Conservation (phyloP, 2,888 invertebrate species). For the Chironomus tentans region DNA sequence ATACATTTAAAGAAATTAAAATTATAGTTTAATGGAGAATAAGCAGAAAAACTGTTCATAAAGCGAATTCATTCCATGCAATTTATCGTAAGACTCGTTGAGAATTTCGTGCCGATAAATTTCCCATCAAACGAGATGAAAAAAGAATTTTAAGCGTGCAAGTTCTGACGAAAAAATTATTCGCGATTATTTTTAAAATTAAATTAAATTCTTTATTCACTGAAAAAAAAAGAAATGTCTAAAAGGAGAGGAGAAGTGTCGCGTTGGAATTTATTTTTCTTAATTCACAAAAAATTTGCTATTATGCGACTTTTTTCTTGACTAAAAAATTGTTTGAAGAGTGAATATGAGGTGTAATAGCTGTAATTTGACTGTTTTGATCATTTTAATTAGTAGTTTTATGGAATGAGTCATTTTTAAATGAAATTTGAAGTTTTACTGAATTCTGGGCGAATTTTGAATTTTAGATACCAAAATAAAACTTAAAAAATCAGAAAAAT, state of each 20-base stretch:
- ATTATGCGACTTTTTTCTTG: neutral
- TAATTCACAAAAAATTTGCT: neutral
- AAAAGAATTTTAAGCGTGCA: neutral
- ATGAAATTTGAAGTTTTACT: too few relatives aligned
- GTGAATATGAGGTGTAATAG: too few relatives aligned
- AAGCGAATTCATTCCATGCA: neutral
- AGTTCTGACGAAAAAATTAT: neutral
- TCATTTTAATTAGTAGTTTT: neutral
- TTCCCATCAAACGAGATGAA: neutral
- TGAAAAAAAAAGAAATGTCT: neutral
- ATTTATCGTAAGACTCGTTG: neutral
- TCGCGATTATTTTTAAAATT: neutral
- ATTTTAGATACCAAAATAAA: too few relatives aligned
- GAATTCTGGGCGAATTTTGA: too few relatives aligned
- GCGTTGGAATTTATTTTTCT: neutral
- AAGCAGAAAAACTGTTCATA: neutral
- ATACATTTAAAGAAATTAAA: neutral
- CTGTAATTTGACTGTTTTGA: neutral
- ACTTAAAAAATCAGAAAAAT: too few relatives aligned
- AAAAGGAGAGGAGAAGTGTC: neutral
- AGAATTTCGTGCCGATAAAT: neutral
- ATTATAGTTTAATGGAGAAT: neutral
- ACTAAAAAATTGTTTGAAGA: too few relatives aligned
- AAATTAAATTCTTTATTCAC: slow-evolving; percentile 21
- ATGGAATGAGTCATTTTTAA: too few relatives aligned